A percentile compares a stretch with the other conserved stretches of the same genome.
Evolutionary conservation across 2,888 invertebrate species (phyloP).

Genomic region (Byasa hedistus): DNA sequence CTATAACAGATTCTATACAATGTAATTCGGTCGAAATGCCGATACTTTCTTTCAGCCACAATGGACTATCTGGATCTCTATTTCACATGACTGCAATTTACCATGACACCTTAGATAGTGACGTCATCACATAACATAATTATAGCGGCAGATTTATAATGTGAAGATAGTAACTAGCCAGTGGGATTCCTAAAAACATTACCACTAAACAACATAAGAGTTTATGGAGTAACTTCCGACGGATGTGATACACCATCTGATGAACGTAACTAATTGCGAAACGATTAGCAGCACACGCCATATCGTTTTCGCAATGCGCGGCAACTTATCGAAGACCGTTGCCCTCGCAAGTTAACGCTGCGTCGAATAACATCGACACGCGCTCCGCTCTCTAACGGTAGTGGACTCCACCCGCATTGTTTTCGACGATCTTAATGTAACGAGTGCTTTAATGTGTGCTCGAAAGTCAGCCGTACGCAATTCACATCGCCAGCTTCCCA

Average conservation of each 20-base stretch:
- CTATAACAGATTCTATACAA: no score
- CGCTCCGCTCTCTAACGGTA: conserved; percentile 63
- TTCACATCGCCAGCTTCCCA: conserved; percentile 17
- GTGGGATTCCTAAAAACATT: no score
- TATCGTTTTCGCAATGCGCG: conserved; percentile 65
- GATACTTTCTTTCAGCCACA: no score
- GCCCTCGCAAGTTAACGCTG: conserved; percentile 58
- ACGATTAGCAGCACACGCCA: conserved; percentile 64
- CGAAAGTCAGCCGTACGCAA: conserved; percentile 3
- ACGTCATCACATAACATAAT: no score
- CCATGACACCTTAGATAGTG: no score
- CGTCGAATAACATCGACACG: conserved; percentile 50
- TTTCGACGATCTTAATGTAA: conserved; percentile 50
- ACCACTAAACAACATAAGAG: not conserved
- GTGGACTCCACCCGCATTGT: conserved; percentile 60
- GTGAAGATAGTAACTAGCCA: no score
- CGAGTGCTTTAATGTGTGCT: conserved; percentile 21
- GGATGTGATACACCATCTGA: conserved; percentile 35
- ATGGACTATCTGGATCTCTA: no score
- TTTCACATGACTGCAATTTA: no score
- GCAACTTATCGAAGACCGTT: conserved; percentile 66
- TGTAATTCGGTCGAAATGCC: no score
- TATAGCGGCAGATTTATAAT: no score
- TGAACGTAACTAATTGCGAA: conserved; percentile 60
- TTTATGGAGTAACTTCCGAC: not conserved